phyloP scores from a whole-genome alignment of 2,888 invertebrate genomes.

The Nudaria mundana region DNA sequence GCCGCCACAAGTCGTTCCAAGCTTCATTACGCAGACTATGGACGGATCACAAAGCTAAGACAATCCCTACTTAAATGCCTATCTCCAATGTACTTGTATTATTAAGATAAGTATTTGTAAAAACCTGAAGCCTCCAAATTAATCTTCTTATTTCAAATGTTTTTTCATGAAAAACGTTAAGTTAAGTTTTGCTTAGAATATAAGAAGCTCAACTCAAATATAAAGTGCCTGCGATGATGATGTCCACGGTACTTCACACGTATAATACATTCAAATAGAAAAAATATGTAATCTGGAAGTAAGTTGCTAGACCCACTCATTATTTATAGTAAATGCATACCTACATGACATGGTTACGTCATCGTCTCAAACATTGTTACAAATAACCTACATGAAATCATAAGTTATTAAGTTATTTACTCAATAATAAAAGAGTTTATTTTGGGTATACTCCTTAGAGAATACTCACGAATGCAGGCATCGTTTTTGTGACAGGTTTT shows the following conservation, averaged over 20 bases:
- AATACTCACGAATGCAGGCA: slow-evolving; percentile 43
- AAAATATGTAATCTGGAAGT: too few relatives aligned
- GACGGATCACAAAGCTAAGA: slow-evolving; percentile 31
- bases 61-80: slow-evolving; percentile 31
- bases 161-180: slow-evolving; percentile 1
- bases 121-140: slow-evolving; percentile 5
- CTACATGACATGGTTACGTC: too few relatives aligned
- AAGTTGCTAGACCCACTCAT: too few relatives aligned
- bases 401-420: too few relatives aligned
- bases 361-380: too few relatives aligned
- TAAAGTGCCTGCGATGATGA: too few relatives aligned
- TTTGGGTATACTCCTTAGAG: slow-evolving; percentile 45
- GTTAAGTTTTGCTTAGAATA: too few relatives aligned
- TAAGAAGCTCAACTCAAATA: too few relatives aligned
- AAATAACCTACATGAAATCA: too few relatives aligned
- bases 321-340: too few relatives aligned
- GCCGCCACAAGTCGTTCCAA: slow-evolving; percentile 24
- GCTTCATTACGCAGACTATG: slow-evolving; percentile 32
- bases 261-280: too few relatives aligned
- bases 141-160: background rate
- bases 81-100: slow-evolving; percentile 18
- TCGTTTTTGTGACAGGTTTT: slow-evolving; percentile 67
- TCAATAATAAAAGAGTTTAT: slow-evolving; percentile 43
- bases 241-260: too few relatives aligned
- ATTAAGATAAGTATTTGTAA: slow-evolving; percentile 18